Evolutionary conservation across 2,797 vertebrate genomes (phyloP).

Genomic region (Bovichtus diacanthus): DNA sequence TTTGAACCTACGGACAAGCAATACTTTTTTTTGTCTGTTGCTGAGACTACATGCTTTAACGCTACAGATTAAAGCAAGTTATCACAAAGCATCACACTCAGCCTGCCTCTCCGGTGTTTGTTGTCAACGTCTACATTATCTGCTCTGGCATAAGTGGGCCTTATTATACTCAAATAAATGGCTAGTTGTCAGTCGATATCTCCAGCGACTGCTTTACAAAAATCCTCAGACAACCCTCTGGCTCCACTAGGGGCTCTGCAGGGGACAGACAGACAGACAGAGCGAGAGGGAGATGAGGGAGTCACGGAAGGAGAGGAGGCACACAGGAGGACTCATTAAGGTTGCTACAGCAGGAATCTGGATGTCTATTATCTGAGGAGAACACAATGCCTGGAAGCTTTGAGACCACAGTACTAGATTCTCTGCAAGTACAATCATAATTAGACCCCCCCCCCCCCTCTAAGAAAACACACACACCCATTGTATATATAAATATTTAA

Average conservation of each 20-base stretch:
- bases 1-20: constrained; percentile 4
- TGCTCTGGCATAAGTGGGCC: constrained; percentile 70
- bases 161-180: constrained; percentile 74
- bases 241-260: constrained; percentile 53
- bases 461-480: constrained; percentile 36
- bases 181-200: constrained; percentile 66
- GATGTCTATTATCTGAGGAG: constrained; percentile 57
- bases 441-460: constrained; percentile 53
- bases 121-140: constrained; percentile 60
- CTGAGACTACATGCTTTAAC: constrained; percentile 10
- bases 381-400: constrained; percentile 60
- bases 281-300: constrained; percentile 26
- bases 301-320: constrained; percentile 29
- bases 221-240: constrained; percentile 52
- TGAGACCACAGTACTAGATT: constrained; percentile 38
- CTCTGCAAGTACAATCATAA: constrained; percentile 58
- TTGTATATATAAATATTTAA: constrained; percentile 24
- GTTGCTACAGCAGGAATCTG: constrained; percentile 44
- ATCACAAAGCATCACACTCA: constrained; percentile 49
- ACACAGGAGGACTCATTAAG: constrained; percentile 61
- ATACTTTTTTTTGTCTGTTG: background rate
- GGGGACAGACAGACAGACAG: constrained; percentile 47
- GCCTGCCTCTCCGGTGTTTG: constrained; percentile 36
- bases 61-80: constrained; percentile 46
- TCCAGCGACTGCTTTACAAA: constrained; percentile 37